These are phyloP conservation scores for Acleris literana DNA, from an alignment of 2,888 invertebrate species.

Conservation along the genomic window DNA sequence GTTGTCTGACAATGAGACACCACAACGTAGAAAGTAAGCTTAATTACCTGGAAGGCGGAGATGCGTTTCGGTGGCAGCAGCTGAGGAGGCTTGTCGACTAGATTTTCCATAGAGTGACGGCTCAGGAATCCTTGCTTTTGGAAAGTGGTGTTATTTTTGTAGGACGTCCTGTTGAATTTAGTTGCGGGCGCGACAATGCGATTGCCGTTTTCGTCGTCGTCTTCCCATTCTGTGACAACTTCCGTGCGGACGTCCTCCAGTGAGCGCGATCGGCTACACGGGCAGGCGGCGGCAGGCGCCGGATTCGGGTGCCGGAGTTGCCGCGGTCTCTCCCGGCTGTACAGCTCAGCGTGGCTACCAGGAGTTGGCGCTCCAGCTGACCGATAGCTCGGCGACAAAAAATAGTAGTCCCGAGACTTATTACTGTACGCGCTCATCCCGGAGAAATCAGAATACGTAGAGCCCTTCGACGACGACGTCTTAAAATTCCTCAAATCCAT, in stretches of 20 bases:
- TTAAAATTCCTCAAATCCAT: slow-evolving; percentile 78
- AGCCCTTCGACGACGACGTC: slow-evolving; percentile 71
- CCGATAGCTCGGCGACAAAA: slow-evolving; percentile 87
- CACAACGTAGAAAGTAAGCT: slow-evolving; percentile 64
- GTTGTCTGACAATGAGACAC: slow-evolving; percentile 53
- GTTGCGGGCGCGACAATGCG: slow-evolving; percentile 79
- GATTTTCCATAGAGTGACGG: slow-evolving; percentile 89
- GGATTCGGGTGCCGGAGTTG: slow-evolving; percentile 71
- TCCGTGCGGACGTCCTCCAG: slow-evolving; percentile 89
- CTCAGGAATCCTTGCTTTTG: slow-evolving; percentile 79
- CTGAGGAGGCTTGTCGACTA: slow-evolving; percentile 82
- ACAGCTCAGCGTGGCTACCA: slow-evolving; percentile 64
- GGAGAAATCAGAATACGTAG: slow-evolving; percentile 80
- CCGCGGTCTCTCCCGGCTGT: slow-evolving; percentile 69
- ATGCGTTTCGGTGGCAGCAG: slow-evolving; percentile 79
- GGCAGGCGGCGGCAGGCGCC: slow-evolving; percentile 77
- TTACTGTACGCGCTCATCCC: slow-evolving; percentile 78
- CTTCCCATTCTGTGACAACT: slow-evolving; percentile 86
- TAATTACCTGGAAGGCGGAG: slow-evolving; percentile 82
- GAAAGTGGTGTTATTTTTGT: slow-evolving; percentile 64
- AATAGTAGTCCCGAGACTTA: slow-evolving; percentile 83
- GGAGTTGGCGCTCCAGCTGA: slow-evolving; percentile 85
- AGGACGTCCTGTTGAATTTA: slow-evolving; percentile 73
- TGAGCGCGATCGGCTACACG: slow-evolving; percentile 87
- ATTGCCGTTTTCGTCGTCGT: slow-evolving; percentile 86